These are phyloP conservation scores for Ambastaia sidthimunki DNA, from an alignment of 2,797 vertebrate species.

Conservation along the genomic window DNA sequence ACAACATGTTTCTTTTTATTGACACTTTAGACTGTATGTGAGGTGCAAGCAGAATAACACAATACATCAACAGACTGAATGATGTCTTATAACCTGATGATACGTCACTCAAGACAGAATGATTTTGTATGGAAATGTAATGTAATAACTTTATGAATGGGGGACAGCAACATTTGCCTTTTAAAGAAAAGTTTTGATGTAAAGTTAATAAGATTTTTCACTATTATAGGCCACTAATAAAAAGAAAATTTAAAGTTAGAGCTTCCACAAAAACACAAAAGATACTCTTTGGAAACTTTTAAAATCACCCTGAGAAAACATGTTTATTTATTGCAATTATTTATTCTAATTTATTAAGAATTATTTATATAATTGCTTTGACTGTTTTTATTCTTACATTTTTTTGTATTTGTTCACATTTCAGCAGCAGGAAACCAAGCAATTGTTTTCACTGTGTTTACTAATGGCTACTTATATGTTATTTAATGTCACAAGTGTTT, in stretches of 20 bases:
- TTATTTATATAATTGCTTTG: not conserved
- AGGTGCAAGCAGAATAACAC: slow-evolving; percentile 14
- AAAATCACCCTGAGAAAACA: too few relatives aligned
- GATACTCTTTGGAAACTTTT: too few relatives aligned
- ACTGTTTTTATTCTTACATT: not conserved
- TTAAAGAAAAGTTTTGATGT: too few relatives aligned
- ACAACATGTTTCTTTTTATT: slow-evolving; percentile 7
- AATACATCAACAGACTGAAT: slow-evolving; percentile 21
- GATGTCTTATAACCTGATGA: slow-evolving; percentile 21
- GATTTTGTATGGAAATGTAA: slow-evolving; percentile 19
- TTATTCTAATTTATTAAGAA: not conserved
- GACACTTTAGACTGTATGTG: slow-evolving; percentile 13
- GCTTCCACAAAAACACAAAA: too few relatives aligned
- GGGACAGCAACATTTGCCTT: not conserved
- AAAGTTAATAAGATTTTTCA: too few relatives aligned
- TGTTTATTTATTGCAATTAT: too few relatives aligned
- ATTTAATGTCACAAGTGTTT: slow-evolving; percentile 1
- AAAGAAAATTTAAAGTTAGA: too few relatives aligned
- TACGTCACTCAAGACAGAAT: not conserved
- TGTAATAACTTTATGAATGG: slow-evolving; percentile 14
- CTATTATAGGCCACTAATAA: too few relatives aligned
- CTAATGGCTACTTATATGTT: not conserved
- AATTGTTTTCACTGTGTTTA: not conserved
- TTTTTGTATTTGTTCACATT: not conserved
- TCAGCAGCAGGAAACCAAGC: not conserved